Conservation (phyloP, 2,888 invertebrate species). For the Agrotis clavis region DNA sequence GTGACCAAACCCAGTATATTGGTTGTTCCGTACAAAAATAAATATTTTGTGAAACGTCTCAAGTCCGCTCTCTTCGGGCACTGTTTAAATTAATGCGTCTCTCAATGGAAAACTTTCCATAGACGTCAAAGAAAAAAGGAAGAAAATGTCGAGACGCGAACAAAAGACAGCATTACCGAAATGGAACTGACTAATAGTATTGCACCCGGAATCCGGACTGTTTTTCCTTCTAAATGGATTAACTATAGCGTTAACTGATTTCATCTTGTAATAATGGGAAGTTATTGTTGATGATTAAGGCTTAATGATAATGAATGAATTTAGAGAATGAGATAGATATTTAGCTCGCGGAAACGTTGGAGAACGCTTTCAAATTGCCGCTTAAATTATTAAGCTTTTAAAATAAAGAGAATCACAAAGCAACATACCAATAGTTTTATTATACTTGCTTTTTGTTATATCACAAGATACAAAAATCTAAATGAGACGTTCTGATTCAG, state of each 20-base stretch:
- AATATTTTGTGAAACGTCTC: neutral
- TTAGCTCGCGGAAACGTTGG: too few relatives aligned
- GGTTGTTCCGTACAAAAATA: too few relatives aligned
- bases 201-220: slow-evolving; percentile 28
- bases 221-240: slow-evolving; percentile 21
- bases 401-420: too few relatives aligned
- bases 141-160: slow-evolving; percentile 40
- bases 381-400: too few relatives aligned
- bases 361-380: too few relatives aligned
- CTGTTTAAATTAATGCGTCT: slow-evolving; percentile 35
- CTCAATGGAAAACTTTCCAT: slow-evolving; percentile 34
- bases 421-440: neutral
- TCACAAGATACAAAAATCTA: neutral
- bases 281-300: neutral
- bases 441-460: neutral
- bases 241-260: neutral
- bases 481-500: neutral
- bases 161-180: slow-evolving; percentile 57
- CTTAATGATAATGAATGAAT: too few relatives aligned
- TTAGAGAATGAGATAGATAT: too few relatives aligned
- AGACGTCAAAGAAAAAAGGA: slow-evolving; percentile 48
- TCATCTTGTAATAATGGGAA: neutral
- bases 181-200: slow-evolving; percentile 48
- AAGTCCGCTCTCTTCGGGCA: slow-evolving; percentile 13
- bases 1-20: neutral